Percentiles rank a stretch among this genome's conserved stretches.
phyloP scores from a whole-genome alignment of 30 jellyfish, hydroid and myxozoan genomes.

The Aurelia coerulea region DNA sequence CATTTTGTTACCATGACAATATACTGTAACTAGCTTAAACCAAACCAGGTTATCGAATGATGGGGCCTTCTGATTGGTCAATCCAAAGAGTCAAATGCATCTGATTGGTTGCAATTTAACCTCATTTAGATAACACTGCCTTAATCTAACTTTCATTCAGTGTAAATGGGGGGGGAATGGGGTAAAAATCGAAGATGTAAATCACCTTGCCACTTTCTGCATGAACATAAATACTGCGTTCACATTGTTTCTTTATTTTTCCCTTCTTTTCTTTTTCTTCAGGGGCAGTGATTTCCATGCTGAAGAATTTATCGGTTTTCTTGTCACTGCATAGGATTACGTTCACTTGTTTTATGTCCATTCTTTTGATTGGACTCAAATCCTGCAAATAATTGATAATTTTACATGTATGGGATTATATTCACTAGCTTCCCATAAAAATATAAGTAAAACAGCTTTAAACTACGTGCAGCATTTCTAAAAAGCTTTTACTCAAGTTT shows the following conservation, averaged over 20 bases:
- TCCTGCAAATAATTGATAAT: constrained; percentile 29
- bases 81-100: too few relatives aligned
- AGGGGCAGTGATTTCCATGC: constrained; percentile 62
- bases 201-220: constrained; percentile 62
- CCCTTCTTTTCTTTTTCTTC: constrained; percentile 38
- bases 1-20: too few relatives aligned
- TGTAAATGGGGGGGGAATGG: too few relatives aligned
- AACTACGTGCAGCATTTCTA: too few relatives aligned
- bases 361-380: constrained; percentile 33
- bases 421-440: not conserved
- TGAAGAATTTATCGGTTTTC: constrained; percentile 47
- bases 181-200: not conserved
- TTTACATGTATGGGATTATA: not conserved
- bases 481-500: too few relatives aligned
- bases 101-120: too few relatives aligned
- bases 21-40: too few relatives aligned
- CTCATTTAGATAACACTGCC: too few relatives aligned
- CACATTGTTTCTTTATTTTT: not conserved
- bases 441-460: too few relatives aligned
- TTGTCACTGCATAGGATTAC: constrained; percentile 44
- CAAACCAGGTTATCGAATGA: too few relatives aligned
- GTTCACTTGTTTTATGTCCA: constrained; percentile 40
- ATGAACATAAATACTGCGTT: constrained; percentile 54
- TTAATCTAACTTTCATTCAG: too few relatives aligned
- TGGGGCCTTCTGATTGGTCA: too few relatives aligned